Evolutionary conservation across 2,888 invertebrate genomes (phyloP).

Genomic region (Strigamia crassipes): DNA sequence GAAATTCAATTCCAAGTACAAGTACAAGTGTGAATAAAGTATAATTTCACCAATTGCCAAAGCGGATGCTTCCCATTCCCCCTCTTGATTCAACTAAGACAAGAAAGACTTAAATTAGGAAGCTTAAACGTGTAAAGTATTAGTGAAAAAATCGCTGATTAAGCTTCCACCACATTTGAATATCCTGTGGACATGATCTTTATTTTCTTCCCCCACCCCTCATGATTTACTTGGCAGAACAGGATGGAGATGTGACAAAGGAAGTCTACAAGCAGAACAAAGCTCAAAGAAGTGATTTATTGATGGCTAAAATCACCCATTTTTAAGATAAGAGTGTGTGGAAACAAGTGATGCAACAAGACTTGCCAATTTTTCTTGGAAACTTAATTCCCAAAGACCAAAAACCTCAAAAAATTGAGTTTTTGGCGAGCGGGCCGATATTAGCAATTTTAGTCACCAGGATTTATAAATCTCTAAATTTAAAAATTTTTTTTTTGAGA

Average conservation of each 20-base stretch:
- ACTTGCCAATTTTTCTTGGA: too few relatives aligned
- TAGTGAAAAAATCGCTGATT: conserved; percentile 5
- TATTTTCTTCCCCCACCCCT: background rate
- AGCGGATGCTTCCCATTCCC: conserved; percentile 10
- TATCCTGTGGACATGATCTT: conserved; percentile 4
- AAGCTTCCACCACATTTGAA: conserved; percentile 1
- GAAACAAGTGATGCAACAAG: too few relatives aligned
- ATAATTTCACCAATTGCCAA: conserved; percentile 4
- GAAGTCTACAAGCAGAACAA: background rate
- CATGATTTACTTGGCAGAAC: background rate
- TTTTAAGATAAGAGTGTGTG: too few relatives aligned
- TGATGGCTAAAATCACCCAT: too few relatives aligned
- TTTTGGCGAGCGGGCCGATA: too few relatives aligned
- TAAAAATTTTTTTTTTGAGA: too few relatives aligned
- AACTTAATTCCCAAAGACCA: too few relatives aligned
- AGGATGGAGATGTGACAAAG: conserved; percentile 10
- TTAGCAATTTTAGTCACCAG: too few relatives aligned
- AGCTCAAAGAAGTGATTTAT: background rate
- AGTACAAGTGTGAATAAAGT: conserved; percentile 10
- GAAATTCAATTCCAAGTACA: background rate
- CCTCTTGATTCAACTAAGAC: background rate
- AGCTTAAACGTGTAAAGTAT: conserved; percentile 3
- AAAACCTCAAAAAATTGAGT: too few relatives aligned
- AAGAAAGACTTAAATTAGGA: conserved; percentile 4
- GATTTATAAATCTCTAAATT: too few relatives aligned